Percentiles rank a stretch among this genome's conserved stretches.
Conservation (phyloP, 2,888 invertebrate species). For the Andrena trimmerana region DNA sequence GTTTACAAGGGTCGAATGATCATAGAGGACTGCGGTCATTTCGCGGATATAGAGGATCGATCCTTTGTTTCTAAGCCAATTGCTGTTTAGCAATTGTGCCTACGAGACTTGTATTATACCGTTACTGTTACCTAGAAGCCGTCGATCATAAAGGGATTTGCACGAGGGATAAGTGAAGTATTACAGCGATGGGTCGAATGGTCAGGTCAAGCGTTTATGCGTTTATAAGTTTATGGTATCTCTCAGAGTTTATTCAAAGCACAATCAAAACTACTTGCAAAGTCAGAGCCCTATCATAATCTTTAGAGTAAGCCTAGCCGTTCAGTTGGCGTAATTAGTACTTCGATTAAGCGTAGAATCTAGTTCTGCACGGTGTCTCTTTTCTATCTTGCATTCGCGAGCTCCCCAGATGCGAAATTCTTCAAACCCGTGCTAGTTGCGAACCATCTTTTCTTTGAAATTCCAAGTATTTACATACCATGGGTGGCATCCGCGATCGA, state of each 20-base stretch:
- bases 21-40: not conserved
- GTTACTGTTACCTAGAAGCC: not conserved
- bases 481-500: conserved; percentile 5
- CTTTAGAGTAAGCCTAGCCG: not conserved
- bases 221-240: conserved; percentile 7
- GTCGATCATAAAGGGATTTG: not conserved
- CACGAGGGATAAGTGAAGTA: not conserved
- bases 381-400: not conserved
- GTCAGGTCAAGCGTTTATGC: not conserved
- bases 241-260: not conserved
- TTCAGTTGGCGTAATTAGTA: not conserved
- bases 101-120: not conserved
- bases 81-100: not conserved
- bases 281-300: not conserved
- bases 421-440: not conserved
- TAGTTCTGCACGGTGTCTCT: not conserved
- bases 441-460: not conserved
- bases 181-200: not conserved
- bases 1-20: not conserved
- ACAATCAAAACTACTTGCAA: conserved; percentile 19
- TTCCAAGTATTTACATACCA: not conserved
- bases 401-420: not conserved
- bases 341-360: conserved; percentile 2
- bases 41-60: not conserved
- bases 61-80: not conserved